Conservation (phyloP, 2,797 vertebrate genomes). For the Hephaestus fuliginosus region DNA sequence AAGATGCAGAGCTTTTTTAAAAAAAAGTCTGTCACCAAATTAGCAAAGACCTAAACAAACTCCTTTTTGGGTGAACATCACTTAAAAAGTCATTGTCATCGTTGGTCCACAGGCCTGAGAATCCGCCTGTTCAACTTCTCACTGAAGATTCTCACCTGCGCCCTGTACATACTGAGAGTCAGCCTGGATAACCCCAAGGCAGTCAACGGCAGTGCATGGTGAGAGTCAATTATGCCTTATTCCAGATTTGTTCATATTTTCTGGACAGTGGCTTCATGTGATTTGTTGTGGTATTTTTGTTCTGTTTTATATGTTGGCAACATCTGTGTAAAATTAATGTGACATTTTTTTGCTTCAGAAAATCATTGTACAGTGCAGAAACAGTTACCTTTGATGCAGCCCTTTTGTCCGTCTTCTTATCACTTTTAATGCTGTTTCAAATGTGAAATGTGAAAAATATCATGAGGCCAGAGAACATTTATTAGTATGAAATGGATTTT, state of each 20-base stretch:
- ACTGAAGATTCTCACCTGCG: conserved; percentile 89
- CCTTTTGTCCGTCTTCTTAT: neutral
- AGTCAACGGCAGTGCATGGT: conserved; percentile 51
- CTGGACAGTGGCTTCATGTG: neutral
- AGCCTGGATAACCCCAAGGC: conserved; percentile 81
- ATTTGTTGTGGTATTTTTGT: neutral
- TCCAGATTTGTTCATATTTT: neutral
- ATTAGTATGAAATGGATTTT: neutral
- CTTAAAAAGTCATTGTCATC: neutral
- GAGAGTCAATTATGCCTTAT: conserved; percentile 25
- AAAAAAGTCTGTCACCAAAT: neutral
- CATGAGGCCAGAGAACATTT: too few relatives aligned
- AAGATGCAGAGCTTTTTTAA: neutral
- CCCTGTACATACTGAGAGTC: conserved; percentile 88
- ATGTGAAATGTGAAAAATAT: too few relatives aligned
- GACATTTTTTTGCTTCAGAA: too few relatives aligned
- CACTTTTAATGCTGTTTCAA: neutral
- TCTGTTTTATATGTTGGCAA: neutral
- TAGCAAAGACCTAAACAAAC: neutral
- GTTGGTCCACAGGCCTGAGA: conserved; percentile 83
- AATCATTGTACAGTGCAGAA: too few relatives aligned
- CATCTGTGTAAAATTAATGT: too few relatives aligned
- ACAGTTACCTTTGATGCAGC: neutral
- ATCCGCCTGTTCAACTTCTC: conserved; percentile 91
- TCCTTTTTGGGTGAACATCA: neutral